Percentiles rank a stretch among this genome's conserved stretches.
These are phyloP conservation scores for Hirudo medicinalis DNA, from an alignment of 1,140 invertebrate genomes.

Conservation along the genomic window DNA sequence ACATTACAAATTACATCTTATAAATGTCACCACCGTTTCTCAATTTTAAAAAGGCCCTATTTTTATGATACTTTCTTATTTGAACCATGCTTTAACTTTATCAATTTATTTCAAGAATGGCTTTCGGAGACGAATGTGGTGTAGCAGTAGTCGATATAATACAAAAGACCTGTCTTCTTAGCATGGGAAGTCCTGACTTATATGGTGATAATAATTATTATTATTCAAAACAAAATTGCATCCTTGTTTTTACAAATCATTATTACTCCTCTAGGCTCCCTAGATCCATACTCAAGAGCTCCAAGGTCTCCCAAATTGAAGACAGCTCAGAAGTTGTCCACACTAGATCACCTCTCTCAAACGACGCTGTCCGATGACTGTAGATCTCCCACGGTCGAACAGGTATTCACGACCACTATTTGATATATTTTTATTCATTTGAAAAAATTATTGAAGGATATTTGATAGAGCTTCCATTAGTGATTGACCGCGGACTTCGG, in stretches of 20 bases:
- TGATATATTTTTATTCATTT: too few species aligned
- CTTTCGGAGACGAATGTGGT: slow-evolving; percentile 88
- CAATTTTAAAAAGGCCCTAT: too few species aligned
- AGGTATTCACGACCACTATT: slow-evolving; percentile 44
- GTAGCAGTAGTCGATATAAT: slow-evolving; percentile 84
- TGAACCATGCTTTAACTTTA: too few species aligned
- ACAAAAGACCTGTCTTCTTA: slow-evolving; percentile 74
- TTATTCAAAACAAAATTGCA: too few species aligned
- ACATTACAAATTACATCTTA: too few species aligned
- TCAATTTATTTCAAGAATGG: slow-evolving; percentile 55
- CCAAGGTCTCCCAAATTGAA: slow-evolving; percentile 63
- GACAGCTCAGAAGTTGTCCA: slow-evolving; percentile 25
- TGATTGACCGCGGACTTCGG: too few species aligned
- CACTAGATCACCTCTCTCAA: slow-evolving; percentile 34
- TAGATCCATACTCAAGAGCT: slow-evolving; percentile 73
- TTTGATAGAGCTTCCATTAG: too few species aligned
- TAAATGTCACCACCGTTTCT: too few species aligned
- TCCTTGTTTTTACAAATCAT: neutral
- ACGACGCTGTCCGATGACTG: slow-evolving; percentile 49
- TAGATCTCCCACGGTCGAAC: slow-evolving; percentile 75
- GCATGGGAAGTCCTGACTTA: slow-evolving; percentile 56
- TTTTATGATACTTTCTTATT: too few species aligned
- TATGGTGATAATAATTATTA: slow-evolving; percentile 50
- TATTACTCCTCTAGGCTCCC: slow-evolving; percentile 39
- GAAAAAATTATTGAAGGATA: too few species aligned